Percentiles rank a stretch among this genome's conserved stretches.
These are phyloP conservation scores for Henricia sp. DNA, from an alignment of 53 echinoderm and acorn worm genomes.

Conservation along the genomic window DNA sequence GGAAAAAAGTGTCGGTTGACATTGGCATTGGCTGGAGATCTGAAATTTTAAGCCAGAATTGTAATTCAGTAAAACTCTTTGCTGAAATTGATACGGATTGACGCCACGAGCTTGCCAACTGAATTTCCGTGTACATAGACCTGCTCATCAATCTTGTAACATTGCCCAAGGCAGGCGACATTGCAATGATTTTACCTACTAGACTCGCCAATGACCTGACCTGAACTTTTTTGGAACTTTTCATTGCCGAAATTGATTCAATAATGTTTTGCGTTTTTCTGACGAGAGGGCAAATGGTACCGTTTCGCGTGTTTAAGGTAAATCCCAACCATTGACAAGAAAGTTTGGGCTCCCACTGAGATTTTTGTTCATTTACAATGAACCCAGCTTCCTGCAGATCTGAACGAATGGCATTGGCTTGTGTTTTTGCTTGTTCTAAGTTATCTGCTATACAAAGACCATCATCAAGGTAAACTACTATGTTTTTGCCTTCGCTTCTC, in stretches of 20 bases:
- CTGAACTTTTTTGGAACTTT: background rate
- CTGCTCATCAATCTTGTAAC: background rate
- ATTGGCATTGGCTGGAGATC: background rate
- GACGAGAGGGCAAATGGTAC: background rate
- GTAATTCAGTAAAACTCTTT: background rate
- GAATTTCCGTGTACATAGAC: background rate
- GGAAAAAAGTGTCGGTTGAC: background rate
- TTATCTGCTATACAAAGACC: background rate
- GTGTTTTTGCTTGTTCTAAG: background rate
- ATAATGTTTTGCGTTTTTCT: background rate
- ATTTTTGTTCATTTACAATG: background rate
- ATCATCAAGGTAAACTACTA: slow-evolving; percentile 16
- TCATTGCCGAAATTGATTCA: background rate
- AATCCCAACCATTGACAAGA: slow-evolving; percentile 14
- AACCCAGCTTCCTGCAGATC: slow-evolving; percentile 1
- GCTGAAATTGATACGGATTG: background rate
- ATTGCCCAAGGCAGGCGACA: slow-evolving; percentile 1
- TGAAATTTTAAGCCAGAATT: background rate
- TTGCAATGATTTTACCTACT: slow-evolving; percentile 24
- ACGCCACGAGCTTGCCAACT: background rate
- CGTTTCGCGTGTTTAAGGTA: slow-evolving; percentile 4
- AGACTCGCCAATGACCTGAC: background rate
- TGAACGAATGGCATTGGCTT: background rate
- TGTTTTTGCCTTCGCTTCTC: background rate
- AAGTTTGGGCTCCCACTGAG: slow-evolving; percentile 1